Base-by-base conservation (phyloP, 2,797 vertebrate genomes). In the Corythornis leucogaster region DNA sequence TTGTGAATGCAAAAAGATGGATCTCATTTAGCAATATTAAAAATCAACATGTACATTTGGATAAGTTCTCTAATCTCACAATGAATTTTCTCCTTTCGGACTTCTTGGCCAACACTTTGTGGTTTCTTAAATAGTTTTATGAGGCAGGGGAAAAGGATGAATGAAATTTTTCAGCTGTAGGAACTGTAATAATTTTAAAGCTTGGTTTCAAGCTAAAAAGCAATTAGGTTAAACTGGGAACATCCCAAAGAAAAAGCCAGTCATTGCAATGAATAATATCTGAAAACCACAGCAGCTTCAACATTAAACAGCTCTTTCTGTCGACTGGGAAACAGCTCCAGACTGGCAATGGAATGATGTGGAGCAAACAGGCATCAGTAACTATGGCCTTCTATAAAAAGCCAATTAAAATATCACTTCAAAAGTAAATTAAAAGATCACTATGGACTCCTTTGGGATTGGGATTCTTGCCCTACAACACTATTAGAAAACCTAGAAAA, bases 11-110 rank as follows among this genome's bases (percentile, higher is more conserved):
- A 78, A 64, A 75, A 86, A 87, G 79, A 75, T 79, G 57, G 74
- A 89, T 89, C 55, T 83, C 80, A 90, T 89, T 89, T 54, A 59
- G 31, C 3, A 45, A 33, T 42, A 80, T 67, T 87, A 85, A 93
- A 94, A 96, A 92, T 69, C 81, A 94, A 73, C 79, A 87, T 30
- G 54, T 40, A 93, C 79, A 79, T 85, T 92, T 83, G 35, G 70
- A 69, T 85, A 89, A 93, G 85, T 62, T 85, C 76, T 80, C 55
- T 93, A 55, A 85, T 76, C 84, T 78, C 31, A 19, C 84, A 73
- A 66, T 26, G n/a, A 50, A 61, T 90, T 85, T 66, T 73, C 85
- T 78, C 6, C 76, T 87, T 82, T 62, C 0, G 0, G 78, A 83
- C 54, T 38, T 80, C 63, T 11, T 61, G 55, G 90, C 53, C 88